A percentile compares a stretch with the other conserved stretches of the same genome.
These are phyloP conservation scores for Polypterus bichir DNA, from an alignment of 2,113 vertebrate species.

Conservation along the genomic window DNA sequence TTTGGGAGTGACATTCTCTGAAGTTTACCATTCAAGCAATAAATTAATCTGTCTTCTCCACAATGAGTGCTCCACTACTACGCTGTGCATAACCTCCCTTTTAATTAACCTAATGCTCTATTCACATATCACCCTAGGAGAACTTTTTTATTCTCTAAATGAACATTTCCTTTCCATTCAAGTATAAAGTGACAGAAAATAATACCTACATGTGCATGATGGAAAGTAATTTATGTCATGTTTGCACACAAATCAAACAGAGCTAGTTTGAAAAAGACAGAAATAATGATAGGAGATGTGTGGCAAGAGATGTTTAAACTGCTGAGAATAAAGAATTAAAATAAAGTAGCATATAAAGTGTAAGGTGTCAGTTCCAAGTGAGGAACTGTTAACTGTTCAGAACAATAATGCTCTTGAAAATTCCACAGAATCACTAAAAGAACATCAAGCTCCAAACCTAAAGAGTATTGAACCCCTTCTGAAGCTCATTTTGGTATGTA, in stretches of 20 bases:
- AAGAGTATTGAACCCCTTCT: too few species aligned
- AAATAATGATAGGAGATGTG: background rate
- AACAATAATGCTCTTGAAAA: too few species aligned
- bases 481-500: too few species aligned
- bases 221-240: background rate
- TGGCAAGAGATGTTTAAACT: too few species aligned
- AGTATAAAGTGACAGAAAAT: slow-evolving; percentile 31
- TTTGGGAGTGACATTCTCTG: slow-evolving; percentile 23
- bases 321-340: too few species aligned
- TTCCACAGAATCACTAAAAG: too few species aligned
- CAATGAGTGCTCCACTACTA: slow-evolving; percentile 20
- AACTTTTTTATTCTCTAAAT: slow-evolving; percentile 32
- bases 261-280: background rate
- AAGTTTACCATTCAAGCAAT: slow-evolving; percentile 31
- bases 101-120: slow-evolving; percentile 42
- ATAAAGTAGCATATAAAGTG: too few species aligned
- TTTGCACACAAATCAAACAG: background rate
- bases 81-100: slow-evolving; percentile 21
- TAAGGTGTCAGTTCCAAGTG: too few species aligned
- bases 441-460: too few species aligned
- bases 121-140: slow-evolving; percentile 25
- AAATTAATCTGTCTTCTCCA: slow-evolving; percentile 32
- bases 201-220: slow-evolving; percentile 20
- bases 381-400: too few species aligned
- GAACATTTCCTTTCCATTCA: slow-evolving; percentile 36